Conservation (phyloP, 2,888 invertebrate genomes). For the Onthophagus sagittarius region DNA sequence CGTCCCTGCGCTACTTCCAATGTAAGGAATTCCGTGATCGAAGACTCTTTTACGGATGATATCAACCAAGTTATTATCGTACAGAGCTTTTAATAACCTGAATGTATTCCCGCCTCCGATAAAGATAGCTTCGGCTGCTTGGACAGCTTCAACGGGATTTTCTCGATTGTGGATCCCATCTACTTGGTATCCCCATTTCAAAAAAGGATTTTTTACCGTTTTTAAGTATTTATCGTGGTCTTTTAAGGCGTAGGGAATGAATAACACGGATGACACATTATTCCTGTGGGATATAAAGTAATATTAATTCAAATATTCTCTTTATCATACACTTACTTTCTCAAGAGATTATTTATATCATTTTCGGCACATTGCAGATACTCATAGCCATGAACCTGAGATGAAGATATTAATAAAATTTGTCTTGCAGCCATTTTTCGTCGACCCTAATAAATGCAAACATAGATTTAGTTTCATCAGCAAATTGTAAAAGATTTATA, state of each 20-base stretch:
- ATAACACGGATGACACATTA: conserved; percentile 61
- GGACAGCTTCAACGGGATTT: conserved; percentile 56
- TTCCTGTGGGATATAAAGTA: conserved; percentile 49
- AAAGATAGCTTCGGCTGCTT: conserved; percentile 65
- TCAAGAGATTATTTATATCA: conserved; percentile 59
- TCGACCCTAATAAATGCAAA: too few species aligned
- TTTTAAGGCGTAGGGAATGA: conserved; percentile 70
- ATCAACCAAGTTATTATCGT: conserved; percentile 63
- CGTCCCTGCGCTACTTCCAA: conserved; percentile 48
- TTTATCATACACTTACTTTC: conserved; percentile 50
- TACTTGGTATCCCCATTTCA: conserved; percentile 63
- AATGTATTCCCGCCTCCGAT: conserved; percentile 83
- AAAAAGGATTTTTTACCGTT: conserved; percentile 57
- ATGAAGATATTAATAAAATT: conserved; percentile 65
- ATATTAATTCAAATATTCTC: conserved; percentile 11
- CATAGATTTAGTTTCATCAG: neutral
- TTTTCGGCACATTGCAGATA: conserved; percentile 64
- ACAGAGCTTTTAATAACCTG: conserved; percentile 64
- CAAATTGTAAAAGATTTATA: neutral
- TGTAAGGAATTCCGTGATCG: conserved; percentile 41
- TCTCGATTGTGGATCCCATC: conserved; percentile 61
- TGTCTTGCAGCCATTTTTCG: conserved; percentile 42
- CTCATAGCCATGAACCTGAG: conserved; percentile 63
- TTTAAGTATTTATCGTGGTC: conserved; percentile 64
- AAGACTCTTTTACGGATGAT: conserved; percentile 61